Evolutionary conservation across 2,888 invertebrate species (phyloP).

Genomic region (Loripinus fragilis): DNA sequence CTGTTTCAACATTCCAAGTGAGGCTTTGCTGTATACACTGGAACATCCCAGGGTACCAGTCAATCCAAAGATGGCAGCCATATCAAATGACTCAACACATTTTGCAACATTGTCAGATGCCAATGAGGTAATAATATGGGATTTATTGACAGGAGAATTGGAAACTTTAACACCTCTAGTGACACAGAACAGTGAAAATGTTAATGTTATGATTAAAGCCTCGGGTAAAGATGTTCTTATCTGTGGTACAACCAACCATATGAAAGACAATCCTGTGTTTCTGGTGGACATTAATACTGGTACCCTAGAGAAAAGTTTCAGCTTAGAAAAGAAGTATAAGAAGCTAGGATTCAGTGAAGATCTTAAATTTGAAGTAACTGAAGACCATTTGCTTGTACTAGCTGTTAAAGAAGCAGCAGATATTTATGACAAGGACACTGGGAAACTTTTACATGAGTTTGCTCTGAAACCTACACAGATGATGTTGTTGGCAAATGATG

Average conservation of each 20-base stretch:
- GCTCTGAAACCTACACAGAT: constrained; percentile 56
- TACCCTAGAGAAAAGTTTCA: constrained; percentile 52
- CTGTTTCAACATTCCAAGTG: constrained; percentile 62
- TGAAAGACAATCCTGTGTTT: constrained; percentile 61
- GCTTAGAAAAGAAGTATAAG: constrained; percentile 63
- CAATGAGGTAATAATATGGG: constrained; percentile 68
- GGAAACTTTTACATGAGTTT: constrained; percentile 61
- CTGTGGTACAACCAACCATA: constrained; percentile 63
- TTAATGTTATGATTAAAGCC: constrained; percentile 63
- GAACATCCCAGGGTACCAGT: constrained; percentile 84
- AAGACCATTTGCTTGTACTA: constrained; percentile 51
- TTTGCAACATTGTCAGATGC: constrained; percentile 58
- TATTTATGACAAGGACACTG: constrained; percentile 54
- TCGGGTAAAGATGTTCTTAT: constrained; percentile 54
- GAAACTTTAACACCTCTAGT: constrained; percentile 50
- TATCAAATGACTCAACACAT: constrained; percentile 62
- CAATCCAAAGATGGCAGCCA: constrained; percentile 43
- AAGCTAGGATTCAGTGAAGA: constrained; percentile 66
- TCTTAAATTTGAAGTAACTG: constrained; percentile 57
- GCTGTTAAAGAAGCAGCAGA: constrained; percentile 56
- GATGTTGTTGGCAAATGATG: constrained; percentile 48
- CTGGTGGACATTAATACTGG: constrained; percentile 61
- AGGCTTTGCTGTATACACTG: constrained; percentile 59
- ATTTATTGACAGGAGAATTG: constrained; percentile 65
- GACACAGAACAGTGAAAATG: constrained; percentile 42